Evolutionary conservation across 2,888 invertebrate genomes (phyloP).

Genomic region (Morpho deidamia): DNA sequence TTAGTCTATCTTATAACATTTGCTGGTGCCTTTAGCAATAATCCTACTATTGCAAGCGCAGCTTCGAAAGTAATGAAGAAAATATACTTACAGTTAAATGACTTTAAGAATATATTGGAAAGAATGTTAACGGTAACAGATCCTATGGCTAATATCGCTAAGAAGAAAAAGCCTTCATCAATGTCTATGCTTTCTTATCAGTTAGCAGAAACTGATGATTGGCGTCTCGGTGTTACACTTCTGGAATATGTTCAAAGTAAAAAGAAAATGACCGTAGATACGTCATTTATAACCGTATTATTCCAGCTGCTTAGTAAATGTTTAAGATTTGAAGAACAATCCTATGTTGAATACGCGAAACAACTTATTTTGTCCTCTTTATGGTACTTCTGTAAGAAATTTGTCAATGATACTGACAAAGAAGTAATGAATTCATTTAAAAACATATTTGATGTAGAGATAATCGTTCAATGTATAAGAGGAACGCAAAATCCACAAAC

Average conservation of each 20-base stretch:
- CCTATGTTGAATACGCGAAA: slow-evolving; percentile 91
- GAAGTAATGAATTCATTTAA: slow-evolving; percentile 64
- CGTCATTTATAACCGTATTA: slow-evolving; percentile 83
- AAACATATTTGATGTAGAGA: slow-evolving; percentile 82
- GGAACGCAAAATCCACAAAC: slow-evolving; percentile 96
- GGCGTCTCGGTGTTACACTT: slow-evolving; percentile 88
- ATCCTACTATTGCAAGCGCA: slow-evolving; percentile 78
- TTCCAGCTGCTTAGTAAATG: slow-evolving; percentile 90
- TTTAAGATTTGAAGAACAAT: slow-evolving; percentile 88
- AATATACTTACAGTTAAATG: slow-evolving; percentile 80
- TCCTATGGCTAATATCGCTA: slow-evolving; percentile 48
- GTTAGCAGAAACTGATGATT: slow-evolving; percentile 81
- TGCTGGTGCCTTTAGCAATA: slow-evolving; percentile 77
- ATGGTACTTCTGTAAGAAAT: slow-evolving; percentile 83
- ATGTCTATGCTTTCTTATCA: slow-evolving; percentile 75
- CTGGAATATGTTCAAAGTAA: slow-evolving; percentile 92
- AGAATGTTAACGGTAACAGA: slow-evolving; percentile 77
- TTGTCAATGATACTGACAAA: slow-evolving; percentile 58
- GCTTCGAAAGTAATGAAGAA: slow-evolving; percentile 82
- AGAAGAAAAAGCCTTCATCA: slow-evolving; percentile 57
- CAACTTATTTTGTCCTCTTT: slow-evolving; percentile 90
- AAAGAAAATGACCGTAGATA: slow-evolving; percentile 84
- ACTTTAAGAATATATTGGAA: slow-evolving; percentile 78
- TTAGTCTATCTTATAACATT: slow-evolving; percentile 74
- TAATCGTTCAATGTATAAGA: slow-evolving; percentile 92